Percentiles rank a stretch among this genome's conserved stretches.
Conservation (phyloP, 2,113 vertebrate genomes). For the Struthidea cinerea region DNA sequence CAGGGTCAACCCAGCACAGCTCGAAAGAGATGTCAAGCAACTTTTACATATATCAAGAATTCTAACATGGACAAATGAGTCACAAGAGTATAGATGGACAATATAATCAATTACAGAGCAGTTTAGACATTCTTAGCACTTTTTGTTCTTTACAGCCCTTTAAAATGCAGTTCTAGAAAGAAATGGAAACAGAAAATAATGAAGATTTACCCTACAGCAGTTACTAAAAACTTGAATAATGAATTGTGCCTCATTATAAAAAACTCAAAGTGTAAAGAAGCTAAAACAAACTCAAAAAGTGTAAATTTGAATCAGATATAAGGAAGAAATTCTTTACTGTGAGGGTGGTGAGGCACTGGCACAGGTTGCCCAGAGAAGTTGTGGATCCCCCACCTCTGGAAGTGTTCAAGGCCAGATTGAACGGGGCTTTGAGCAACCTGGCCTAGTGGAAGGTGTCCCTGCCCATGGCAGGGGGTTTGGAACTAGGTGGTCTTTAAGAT, state of each 20-base stretch:
- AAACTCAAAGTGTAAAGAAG: not conserved
- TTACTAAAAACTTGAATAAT: not conserved
- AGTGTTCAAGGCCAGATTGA: not conserved
- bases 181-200: not conserved
- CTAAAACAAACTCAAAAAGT: not conserved
- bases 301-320: not conserved
- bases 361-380: not conserved
- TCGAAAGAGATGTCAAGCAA: not conserved
- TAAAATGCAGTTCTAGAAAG: not conserved
- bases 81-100: not conserved
- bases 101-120: not conserved
- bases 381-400: too few relatives aligned
- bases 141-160: not conserved
- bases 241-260: not conserved
- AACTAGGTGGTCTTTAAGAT: not conserved
- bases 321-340: not conserved
- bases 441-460: not conserved
- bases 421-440: not conserved
- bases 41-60: not conserved
- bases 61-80: not conserved
- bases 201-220: not conserved
- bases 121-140: not conserved
- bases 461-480: accelerated
- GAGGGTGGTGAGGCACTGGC: not conserved
- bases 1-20: not conserved